phyloP scores from a whole-genome alignment of 2,888 invertebrate species.

The Campoplex nolae region DNA sequence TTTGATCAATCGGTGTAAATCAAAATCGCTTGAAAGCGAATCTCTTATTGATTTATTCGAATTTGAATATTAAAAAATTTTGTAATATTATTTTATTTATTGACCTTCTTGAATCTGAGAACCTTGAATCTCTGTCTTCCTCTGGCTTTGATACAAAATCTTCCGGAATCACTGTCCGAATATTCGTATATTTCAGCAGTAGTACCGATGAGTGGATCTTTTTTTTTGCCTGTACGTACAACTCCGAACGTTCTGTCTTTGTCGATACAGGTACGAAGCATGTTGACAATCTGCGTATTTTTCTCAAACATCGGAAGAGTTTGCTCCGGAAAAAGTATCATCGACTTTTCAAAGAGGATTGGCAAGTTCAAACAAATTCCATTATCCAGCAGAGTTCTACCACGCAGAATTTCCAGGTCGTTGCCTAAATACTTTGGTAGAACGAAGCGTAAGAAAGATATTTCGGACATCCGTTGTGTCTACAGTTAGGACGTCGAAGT shows the following conservation, averaged over 20 bases:
- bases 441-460: constrained; percentile 22
- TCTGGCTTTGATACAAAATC: constrained; percentile 90
- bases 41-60: too few species aligned
- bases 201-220: constrained; percentile 75
- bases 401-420: constrained; percentile 87
- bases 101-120: constrained; percentile 80
- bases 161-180: constrained; percentile 85
- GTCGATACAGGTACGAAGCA: constrained; percentile 87
- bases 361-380: constrained; percentile 86
- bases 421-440: constrained; percentile 86
- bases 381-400: constrained; percentile 88
- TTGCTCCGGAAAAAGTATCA: constrained; percentile 92
- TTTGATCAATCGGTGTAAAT: too few species aligned
- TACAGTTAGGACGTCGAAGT: background rate
- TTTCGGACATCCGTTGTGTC: background rate
- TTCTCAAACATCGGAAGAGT: constrained; percentile 90
- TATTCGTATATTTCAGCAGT: constrained; percentile 86
- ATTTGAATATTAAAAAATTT: too few species aligned
- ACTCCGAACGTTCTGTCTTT: constrained; percentile 89
- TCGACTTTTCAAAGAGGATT: constrained; percentile 86
- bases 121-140: constrained; percentile 91
- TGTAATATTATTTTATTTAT: background rate
- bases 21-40: too few species aligned
- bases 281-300: constrained; percentile 86
- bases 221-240: constrained; percentile 85